Percentiles rank a stretch among this genome's conserved stretches.
phyloP scores from a whole-genome alignment of 2,797 vertebrate species.

The Trachops cirrhosus region DNA sequence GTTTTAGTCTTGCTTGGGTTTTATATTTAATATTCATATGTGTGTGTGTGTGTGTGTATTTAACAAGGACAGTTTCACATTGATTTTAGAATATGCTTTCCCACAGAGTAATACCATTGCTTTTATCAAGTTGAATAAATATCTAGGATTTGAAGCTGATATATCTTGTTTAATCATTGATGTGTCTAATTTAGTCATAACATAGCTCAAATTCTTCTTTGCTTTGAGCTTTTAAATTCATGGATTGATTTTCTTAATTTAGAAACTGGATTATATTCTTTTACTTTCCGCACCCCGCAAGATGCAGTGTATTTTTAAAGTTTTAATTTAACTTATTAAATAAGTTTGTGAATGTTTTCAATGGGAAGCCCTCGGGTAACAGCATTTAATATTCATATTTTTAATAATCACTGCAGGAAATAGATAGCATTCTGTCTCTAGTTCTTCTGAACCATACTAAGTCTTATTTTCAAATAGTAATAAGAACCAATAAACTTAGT shows the following conservation, averaged over 20 bases:
- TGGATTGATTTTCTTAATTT: neutral
- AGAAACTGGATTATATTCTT: neutral
- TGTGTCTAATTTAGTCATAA: neutral
- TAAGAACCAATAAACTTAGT: neutral
- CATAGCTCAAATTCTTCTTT: constrained; percentile 15
- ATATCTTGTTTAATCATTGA: neutral
- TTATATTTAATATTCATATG: neutral
- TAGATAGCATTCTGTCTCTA: neutral
- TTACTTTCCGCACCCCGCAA: neutral
- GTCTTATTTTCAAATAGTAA: constrained; percentile 37
- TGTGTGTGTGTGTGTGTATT: neutral
- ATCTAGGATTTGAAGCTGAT: neutral
- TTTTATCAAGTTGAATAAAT: constrained; percentile 16
- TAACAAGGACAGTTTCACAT: neutral
- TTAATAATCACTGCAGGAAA: neutral
- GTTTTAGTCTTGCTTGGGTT: neutral
- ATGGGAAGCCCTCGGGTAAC: neutral
- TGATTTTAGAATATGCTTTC: neutral
- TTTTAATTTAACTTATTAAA: neutral
- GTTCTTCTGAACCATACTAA: neutral
- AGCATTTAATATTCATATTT: neutral
- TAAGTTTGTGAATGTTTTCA: neutral
- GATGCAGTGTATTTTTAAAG: neutral
- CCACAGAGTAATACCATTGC: neutral
- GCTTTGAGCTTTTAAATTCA: neutral